Percentiles rank a stretch among this genome's conserved stretches.
Conservation (phyloP, 2,113 vertebrate species). For the Hyaena hyaena region DNA sequence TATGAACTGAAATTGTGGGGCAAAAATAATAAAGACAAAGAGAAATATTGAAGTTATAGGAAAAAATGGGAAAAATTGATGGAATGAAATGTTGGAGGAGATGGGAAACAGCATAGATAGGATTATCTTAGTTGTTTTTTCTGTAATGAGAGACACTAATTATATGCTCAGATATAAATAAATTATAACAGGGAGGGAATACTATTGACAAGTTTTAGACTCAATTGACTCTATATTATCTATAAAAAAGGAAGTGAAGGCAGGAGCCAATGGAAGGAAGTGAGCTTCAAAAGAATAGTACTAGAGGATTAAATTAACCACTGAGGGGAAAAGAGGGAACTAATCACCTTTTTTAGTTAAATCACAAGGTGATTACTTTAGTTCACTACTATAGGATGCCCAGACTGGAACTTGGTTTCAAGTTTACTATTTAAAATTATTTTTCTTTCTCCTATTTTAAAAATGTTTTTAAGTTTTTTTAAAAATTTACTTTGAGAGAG, state of each 20-base stretch:
- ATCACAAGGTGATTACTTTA: background rate
- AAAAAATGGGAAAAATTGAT: background rate
- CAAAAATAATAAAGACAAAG: background rate
- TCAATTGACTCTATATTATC: background rate
- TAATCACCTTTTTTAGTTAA: background rate
- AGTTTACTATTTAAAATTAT: background rate
- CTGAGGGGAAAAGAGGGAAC: background rate
- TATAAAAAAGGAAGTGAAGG: background rate
- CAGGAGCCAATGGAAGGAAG: background rate
- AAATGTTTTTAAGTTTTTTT: no score
- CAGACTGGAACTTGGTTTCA: background rate
- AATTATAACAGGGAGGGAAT: background rate
- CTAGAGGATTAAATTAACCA: slow-evolving; percentile 29
- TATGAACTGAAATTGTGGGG: background rate
- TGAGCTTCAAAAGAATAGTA: background rate
- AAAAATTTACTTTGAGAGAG: no score
- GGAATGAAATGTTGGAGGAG: background rate
- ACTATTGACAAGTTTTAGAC: background rate
- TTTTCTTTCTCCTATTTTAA: background rate
- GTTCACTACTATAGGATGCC: background rate
- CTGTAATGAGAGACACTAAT: background rate
- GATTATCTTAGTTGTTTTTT: background rate
- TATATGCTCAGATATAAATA: background rate
- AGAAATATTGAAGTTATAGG: background rate
- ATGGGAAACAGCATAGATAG: background rate